These are phyloP conservation scores for Onchidella celtica DNA, from an alignment of 2,888 invertebrate species.

Conservation along the genomic window DNA sequence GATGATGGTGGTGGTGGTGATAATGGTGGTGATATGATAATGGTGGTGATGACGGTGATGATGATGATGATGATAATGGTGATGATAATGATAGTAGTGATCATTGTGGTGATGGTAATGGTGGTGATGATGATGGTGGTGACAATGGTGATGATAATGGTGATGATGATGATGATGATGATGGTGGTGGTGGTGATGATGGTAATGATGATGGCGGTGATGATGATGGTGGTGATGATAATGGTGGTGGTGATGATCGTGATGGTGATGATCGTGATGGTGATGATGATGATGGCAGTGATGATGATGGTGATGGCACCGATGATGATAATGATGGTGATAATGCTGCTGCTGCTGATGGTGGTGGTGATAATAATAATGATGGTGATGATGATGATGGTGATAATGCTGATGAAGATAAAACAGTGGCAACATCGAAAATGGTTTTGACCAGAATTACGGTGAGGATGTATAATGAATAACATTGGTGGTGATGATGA, in stretches of 20 bases:
- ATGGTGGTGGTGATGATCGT: not conserved
- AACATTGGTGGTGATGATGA: no score
- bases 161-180: conserved; percentile 15
- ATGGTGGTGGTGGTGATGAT: conserved; percentile 5
- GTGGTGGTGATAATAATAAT: no score
- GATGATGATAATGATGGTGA: conserved; percentile 19
- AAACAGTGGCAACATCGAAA: not conserved
- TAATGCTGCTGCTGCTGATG: no score
- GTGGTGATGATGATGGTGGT: not conserved
- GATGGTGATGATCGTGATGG: not conserved
- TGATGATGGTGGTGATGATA: not conserved
- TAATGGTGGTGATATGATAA: no score
- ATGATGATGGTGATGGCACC: not conserved
- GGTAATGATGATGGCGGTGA: not conserved
- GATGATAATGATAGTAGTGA: no score
- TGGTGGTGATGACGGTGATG: no score
- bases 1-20: no score
- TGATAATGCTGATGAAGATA: no score
- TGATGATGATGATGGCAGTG: not conserved
- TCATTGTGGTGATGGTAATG: no score
- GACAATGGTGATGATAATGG: conserved; percentile 10
- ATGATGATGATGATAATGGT: no score
- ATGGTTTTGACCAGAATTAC: not conserved
- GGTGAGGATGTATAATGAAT: no score
- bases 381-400: no score